Percentiles rank a stretch among this genome's conserved stretches.
phyloP scores from a whole-genome alignment of 64 coral and sea anemone species.

The Platygyra sinensis region DNA sequence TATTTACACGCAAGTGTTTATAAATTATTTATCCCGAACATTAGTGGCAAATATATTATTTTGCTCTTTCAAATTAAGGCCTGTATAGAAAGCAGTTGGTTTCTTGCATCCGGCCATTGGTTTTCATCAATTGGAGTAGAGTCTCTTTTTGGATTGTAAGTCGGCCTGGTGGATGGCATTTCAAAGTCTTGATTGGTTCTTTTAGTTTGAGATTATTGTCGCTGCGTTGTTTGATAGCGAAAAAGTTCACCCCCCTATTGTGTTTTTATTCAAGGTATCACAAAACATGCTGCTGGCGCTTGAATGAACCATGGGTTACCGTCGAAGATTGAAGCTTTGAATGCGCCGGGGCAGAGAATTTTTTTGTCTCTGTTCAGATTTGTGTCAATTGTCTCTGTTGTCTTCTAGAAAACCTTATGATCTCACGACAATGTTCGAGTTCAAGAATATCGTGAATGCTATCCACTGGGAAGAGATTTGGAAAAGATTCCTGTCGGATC shows the following conservation, averaged over 20 bases:
- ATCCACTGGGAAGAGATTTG: background rate
- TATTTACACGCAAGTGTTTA: background rate
- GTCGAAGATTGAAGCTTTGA: background rate
- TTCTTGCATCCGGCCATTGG: background rate
- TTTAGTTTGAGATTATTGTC: background rate
- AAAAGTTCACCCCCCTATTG: background rate
- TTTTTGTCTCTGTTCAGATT: background rate
- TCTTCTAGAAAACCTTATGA: background rate
- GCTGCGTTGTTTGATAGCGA: background rate
- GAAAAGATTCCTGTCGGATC: background rate
- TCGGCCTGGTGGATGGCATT: background rate
- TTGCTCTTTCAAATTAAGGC: conserved; percentile 28
- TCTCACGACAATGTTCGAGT: background rate
- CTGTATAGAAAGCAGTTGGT: conserved; percentile 14
- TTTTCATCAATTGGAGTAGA: background rate
- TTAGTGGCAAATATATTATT: background rate
- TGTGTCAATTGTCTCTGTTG: background rate
- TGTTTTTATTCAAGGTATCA: background rate
- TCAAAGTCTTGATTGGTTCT: background rate
- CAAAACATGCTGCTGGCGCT: background rate
- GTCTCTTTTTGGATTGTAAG: background rate
- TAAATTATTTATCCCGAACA: conserved; percentile 23
- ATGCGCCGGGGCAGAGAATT: background rate
- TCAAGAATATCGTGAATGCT: background rate
- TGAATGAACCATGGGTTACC: background rate